Evolutionary conservation across 2,888 invertebrate species (phyloP), one percentile per base, ranked within the genome.

Genomic region (Drosophila merina): DNA sequence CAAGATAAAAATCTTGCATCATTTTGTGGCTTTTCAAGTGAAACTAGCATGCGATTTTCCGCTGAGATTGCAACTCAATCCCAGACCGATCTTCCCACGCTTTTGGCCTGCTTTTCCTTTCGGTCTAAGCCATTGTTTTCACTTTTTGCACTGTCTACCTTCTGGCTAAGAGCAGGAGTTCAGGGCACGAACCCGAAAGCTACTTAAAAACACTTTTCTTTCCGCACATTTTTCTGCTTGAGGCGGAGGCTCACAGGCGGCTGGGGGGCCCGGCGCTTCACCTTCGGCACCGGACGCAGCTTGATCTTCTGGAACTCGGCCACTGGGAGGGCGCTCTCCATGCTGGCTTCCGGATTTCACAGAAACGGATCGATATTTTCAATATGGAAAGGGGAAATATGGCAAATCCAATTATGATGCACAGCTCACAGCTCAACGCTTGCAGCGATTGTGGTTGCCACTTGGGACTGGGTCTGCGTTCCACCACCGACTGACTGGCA

Each of bases 251-350:
- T 69, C 20, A 72, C 58, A 4, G 89, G 90, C 56, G 90, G 90
- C 67, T 77, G 87, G 3, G 89, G 89, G 12, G 89, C 89, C 58
- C 82, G 87, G 56, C 89, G 85, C 67, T 88, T 90, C 57, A 86
- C 76, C 75, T 84, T 79, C 36, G 88, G 80, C 67, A 90, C 89
- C 30, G 89, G 88, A 10, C 88, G 82, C 62, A 89, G 74, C 56
- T 89, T 90, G 54, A 89, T 81, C 76, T 81, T 74, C 72, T 90
- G 89, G 67, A 90, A 90, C 75, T 90, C 90, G 60, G 90, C 84
- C 64, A 87, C 70, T 55, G 88, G 76, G 69, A 60, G 62, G 52
- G 62, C 47, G 51, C 67, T 84, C 56, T 74, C 78, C 81, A 81
- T 86, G 42, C 49, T 48, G 57, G 31, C 7, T 14, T 28, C 0